phyloP scores from a whole-genome alignment of 2,113 vertebrate genomes.

The Pelvicachromis taeniatus region DNA sequence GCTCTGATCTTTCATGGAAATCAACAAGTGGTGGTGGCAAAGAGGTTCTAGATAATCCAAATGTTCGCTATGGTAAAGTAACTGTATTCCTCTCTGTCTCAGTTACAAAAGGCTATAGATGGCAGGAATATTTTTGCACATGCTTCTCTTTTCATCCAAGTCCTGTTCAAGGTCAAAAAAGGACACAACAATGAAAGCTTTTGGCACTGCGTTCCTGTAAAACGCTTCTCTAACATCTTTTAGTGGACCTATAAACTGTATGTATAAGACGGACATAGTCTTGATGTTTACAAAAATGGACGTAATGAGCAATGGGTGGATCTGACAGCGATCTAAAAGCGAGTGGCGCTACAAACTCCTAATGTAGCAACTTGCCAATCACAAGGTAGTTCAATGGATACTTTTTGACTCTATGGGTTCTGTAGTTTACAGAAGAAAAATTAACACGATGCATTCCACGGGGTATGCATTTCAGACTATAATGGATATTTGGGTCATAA shows the following conservation, averaged over 20 bases:
- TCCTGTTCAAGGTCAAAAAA: neutral
- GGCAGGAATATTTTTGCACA: neutral
- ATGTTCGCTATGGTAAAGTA: neutral
- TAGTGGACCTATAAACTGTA: neutral
- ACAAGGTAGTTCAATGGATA: neutral
- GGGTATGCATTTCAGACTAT: no score
- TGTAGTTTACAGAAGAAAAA: neutral
- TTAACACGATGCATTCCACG: neutral
- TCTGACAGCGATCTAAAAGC: neutral
- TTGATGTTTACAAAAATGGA: neutral
- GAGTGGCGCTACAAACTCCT: neutral
- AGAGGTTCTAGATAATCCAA: slow-evolving; percentile 4
- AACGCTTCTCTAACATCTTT: neutral
- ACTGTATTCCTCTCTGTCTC: neutral
- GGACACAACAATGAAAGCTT: neutral
- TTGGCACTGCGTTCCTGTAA: neutral
- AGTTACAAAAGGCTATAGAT: neutral
- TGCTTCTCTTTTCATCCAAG: neutral
- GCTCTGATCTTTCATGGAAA: slow-evolving; percentile 71
- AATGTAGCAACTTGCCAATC: neutral
- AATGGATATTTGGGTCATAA: neutral
- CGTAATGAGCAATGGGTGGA: neutral
- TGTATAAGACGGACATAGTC: neutral
- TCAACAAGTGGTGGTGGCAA: slow-evolving; percentile 54
- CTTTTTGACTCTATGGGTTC: neutral